Evolutionary conservation across 2,113 vertebrate species (phyloP).

Genomic region (Cryptomyrus ogoouensis): DNA sequence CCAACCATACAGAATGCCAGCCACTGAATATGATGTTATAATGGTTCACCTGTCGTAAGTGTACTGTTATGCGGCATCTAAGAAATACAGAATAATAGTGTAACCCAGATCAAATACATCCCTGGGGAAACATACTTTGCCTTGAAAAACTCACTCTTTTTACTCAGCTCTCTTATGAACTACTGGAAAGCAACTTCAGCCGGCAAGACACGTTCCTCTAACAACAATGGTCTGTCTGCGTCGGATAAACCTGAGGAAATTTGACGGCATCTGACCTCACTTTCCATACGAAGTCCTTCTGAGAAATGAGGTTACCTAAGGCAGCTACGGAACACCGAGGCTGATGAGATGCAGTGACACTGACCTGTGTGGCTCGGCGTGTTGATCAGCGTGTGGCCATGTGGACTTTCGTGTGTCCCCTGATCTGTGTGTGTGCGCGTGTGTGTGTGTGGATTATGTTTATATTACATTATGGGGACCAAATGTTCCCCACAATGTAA

Average conservation of each 20-base stretch:
- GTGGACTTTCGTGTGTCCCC: neutral
- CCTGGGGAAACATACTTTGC: neutral
- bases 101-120: neutral
- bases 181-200: neutral
- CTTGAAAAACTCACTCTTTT: neutral
- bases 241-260: neutral
- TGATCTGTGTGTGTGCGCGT: neutral
- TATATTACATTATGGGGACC: too few species aligned
- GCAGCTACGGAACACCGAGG: neutral
- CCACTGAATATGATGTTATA: neutral
- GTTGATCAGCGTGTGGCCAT: neutral
- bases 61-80: neutral
- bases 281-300: neutral
- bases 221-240: neutral
- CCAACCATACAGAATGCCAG: too few species aligned
- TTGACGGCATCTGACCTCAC: neutral
- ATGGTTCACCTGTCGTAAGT: neutral
- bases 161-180: neutral
- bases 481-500: too few species aligned
- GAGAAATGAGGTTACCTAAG: neutral
- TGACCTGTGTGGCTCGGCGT: neutral
- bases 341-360: too few species aligned
- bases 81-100: neutral
- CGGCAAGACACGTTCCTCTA: neutral
- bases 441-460: neutral